Conservation (phyloP, 2,888 invertebrate genomes). For the Perdita meconis region DNA sequence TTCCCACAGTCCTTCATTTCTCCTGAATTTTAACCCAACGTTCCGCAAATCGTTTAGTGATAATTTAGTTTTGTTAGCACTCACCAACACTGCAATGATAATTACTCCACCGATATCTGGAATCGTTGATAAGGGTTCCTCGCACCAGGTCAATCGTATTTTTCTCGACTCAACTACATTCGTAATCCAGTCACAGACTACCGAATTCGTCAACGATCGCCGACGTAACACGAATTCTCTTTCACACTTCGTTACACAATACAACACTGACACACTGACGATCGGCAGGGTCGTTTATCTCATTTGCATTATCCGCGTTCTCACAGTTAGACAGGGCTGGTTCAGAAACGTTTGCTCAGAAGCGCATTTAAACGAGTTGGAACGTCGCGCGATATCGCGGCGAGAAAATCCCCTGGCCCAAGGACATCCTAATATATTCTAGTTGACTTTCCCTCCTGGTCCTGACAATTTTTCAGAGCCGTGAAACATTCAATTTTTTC, state of each 20-base stretch:
- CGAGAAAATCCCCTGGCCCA: not conserved
- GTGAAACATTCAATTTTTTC: not conserved
- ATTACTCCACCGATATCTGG: too few relatives aligned
- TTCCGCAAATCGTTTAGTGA: not conserved
- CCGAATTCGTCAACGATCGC: constrained; percentile 31
- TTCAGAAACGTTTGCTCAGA: constrained; percentile 6
- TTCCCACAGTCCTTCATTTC: not conserved
- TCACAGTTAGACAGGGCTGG: not conserved
- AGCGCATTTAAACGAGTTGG: constrained; percentile 19
- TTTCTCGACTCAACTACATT: constrained; percentile 23
- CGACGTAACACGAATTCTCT: constrained; percentile 3
- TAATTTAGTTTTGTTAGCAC: not conserved
- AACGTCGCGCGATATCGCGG: not conserved
- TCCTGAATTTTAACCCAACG: not conserved
- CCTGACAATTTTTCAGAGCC: too few relatives aligned
- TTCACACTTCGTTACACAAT: constrained; percentile 44
- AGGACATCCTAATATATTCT: not conserved
- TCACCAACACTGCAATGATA: not conserved
- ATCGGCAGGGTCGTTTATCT: constrained; percentile 33
- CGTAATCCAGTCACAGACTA: constrained; percentile 28
- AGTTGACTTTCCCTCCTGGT: not conserved
- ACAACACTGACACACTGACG: constrained; percentile 44
- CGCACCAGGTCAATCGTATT: not conserved
- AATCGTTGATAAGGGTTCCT: constrained; percentile 8
- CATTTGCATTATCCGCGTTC: constrained; percentile 4